These are phyloP conservation scores for Drosophila melanica DNA, from an alignment of 1,140 invertebrate species.

Conservation along the genomic window DNA sequence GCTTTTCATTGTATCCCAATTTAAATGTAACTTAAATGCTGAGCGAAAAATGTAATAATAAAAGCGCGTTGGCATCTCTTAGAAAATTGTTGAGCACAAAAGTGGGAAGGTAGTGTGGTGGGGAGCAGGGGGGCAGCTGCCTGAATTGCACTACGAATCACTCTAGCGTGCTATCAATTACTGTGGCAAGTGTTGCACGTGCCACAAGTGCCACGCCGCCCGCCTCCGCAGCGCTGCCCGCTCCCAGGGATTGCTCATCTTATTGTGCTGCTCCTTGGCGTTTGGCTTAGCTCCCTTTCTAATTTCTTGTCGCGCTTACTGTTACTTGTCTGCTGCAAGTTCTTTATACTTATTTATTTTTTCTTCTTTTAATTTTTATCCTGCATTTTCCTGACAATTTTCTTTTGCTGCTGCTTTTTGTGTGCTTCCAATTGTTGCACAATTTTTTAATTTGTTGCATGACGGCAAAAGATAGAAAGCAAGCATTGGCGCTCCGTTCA, in stretches of 20 bases:
- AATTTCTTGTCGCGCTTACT: constrained; percentile 24
- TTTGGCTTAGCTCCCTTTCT: constrained; percentile 32
- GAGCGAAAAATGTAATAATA: neutral
- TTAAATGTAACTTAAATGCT: constrained; percentile 26
- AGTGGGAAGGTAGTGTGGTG: neutral
- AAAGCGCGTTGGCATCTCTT: constrained; percentile 23
- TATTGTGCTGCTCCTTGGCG: constrained; percentile 61
- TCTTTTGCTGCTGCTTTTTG: constrained; percentile 48
- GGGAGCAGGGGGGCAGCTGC: constrained; percentile 12
- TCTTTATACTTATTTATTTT: constrained; percentile 16
- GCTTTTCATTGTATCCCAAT: neutral
- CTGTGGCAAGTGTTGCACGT: constrained; percentile 81
- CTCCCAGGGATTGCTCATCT: constrained; percentile 67
- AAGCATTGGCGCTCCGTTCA: constrained; percentile 31
- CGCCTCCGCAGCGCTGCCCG: constrained; percentile 1
- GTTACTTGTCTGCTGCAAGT: constrained; percentile 4
- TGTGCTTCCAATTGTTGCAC: constrained; percentile 78
- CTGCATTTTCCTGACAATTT: constrained; percentile 75
- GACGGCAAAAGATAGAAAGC: constrained; percentile 49
- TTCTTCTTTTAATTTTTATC: constrained; percentile 40
- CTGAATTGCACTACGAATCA: constrained; percentile 74
- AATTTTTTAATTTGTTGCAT: constrained; percentile 80
- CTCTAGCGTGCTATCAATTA: constrained; percentile 81
- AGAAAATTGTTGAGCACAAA: constrained; percentile 52
- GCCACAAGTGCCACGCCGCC: constrained; percentile 53